Evolutionary conservation across 2,888 invertebrate species (phyloP), one percentile per base, ranked within the genome.

Genomic region (Diaphora mendica): DNA sequence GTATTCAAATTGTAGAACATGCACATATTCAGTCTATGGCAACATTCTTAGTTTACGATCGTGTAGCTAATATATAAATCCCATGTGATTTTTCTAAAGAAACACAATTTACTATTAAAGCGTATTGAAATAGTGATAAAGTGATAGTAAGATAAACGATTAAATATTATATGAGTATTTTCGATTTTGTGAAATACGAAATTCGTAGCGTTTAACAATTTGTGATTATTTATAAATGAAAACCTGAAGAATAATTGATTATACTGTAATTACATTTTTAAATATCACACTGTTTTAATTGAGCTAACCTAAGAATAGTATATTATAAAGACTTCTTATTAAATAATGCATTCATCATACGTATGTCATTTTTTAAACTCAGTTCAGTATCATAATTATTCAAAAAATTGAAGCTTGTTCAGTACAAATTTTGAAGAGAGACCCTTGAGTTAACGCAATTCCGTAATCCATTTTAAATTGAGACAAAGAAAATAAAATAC

Each of bases 401-500:
- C 9, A 23, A 67, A 67, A 48, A 33, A 23, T 33, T 8, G 4
- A 23, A 23, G 30, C 30, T 23, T 67, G 44, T 67, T 44, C 48
- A 11, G 51, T 59, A 55, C n/a, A 69, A 26, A 55, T 59, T 59
- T n/a, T 55, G n/a, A 59, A 59, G 68, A 44, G 74, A 72, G 78
- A 79, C 79, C 80, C 82, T 82, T 75, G 78, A 84, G 80, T 79
- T 75, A 76, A 78, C 76, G 76, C 81, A 85, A 77, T 72, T 78
- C 81, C 75, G 75, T 76, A 81, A 85, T 84, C 76, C 76, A 78
- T 77, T 84, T 85, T 79, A 79, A 83, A 85, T 81, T 81, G 77
- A 82, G 76, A 83, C 76, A 80, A 79, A 76, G 71, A 92, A 91
- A 89, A 44, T 83, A 88, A 89, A 89, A 85, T 82, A 85, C 51